Conservation (phyloP, 2,797 vertebrate species). For the Myioborus melanocephalus region DNA sequence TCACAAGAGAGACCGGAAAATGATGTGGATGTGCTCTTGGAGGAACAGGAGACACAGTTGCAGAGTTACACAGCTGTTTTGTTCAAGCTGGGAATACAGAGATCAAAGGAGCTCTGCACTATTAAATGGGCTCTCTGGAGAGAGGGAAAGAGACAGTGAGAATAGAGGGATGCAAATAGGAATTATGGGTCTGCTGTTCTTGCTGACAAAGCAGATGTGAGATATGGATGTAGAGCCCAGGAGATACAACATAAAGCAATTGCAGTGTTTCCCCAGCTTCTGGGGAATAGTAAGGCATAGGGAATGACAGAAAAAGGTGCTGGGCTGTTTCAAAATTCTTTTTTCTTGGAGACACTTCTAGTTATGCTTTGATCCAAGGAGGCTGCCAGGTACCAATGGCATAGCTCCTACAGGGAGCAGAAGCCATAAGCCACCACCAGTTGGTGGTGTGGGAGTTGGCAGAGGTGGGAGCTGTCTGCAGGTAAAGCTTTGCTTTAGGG, state of each 20-base stretch:
- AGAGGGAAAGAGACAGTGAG: neutral
- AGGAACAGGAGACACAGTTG: neutral
- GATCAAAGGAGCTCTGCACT: neutral
- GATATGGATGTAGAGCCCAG: neutral
- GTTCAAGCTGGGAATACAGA: neutral
- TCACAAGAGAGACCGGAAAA: neutral
- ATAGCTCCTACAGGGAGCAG: neutral
- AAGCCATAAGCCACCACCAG: fast-evolving
- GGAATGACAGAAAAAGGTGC: neutral
- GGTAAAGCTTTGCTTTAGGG: neutral
- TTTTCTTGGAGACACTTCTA: neutral
- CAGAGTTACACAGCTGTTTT: neutral
- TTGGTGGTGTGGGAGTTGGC: neutral
- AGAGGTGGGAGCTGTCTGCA: neutral
- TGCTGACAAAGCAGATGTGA: neutral
- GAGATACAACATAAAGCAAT: neutral
- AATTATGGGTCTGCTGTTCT: neutral
- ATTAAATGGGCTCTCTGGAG: neutral
- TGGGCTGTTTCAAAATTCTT: neutral
- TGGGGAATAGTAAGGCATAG: neutral
- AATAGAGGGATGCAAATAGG: neutral
- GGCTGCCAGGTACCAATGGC: neutral
- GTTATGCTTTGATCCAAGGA: neutral
- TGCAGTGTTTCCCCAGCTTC: neutral
- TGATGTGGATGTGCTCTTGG: neutral